Percentiles rank a stretch among this genome's conserved stretches.
Conservation (phyloP, 2,113 vertebrate genomes). For the Catagonus wagneri region DNA sequence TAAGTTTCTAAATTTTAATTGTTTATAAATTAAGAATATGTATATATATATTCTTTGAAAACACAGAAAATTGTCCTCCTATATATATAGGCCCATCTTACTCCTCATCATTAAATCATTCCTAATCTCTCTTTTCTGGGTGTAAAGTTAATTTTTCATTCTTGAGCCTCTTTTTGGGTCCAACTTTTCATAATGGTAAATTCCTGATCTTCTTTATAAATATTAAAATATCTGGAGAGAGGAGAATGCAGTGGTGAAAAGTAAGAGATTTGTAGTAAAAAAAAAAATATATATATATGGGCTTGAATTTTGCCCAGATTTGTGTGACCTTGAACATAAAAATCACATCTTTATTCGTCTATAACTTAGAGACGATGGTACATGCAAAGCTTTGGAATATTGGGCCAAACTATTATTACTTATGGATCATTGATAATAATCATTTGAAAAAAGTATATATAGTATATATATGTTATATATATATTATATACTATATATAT, state of each 20-base stretch:
- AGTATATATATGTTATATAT: no score
- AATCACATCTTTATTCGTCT: not conserved
- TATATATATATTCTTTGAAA: not conserved
- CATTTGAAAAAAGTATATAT: conserved; percentile 36
- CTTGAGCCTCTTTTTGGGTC: not conserved
- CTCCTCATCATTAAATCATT: conserved; percentile 38
- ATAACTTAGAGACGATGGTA: not conserved
- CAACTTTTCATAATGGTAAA: not conserved
- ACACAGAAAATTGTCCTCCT: not conserved
- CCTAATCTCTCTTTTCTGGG: not conserved
- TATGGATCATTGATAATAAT: not conserved
- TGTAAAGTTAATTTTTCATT: conserved; percentile 4
- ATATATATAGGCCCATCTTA: not conserved
- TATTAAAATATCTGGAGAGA: not conserved
- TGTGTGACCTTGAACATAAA: conserved; percentile 7
- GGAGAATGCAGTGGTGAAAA: not conserved
- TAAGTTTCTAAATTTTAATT: conserved; percentile 39
- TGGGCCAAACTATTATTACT: not conserved
- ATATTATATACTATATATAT: no score
- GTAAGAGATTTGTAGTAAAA: not conserved
- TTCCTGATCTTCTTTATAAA: conserved; percentile 41
- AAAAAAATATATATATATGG: not conserved
- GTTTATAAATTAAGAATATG: conserved; percentile 24
- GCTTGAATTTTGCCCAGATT: conserved; percentile 45
- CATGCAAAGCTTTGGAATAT: not conserved